Conservation (phyloP, 2,113 vertebrate species). For the Ceyx melanurus region DNA sequence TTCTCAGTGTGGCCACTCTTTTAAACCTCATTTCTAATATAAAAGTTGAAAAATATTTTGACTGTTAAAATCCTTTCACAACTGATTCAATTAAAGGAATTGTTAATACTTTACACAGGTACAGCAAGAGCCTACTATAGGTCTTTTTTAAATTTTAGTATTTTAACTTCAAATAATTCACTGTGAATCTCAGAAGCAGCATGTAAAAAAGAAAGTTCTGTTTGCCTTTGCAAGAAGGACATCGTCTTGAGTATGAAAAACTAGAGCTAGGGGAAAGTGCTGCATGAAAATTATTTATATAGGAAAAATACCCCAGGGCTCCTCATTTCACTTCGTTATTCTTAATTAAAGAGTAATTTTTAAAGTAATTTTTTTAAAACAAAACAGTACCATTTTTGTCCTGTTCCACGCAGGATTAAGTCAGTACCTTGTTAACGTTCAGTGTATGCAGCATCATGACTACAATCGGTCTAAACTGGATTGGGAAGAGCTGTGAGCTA, state of each 20-base stretch:
- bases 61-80: background rate
- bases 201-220: background rate
- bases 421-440: accelerated
- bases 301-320: background rate
- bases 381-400: background rate
- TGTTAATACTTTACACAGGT: constrained; percentile 45
- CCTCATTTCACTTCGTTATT: background rate
- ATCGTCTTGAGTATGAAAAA: background rate
- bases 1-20: background rate
- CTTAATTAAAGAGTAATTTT: background rate
- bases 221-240: background rate
- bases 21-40: background rate
- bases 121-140: background rate
- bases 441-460: background rate
- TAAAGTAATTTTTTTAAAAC: background rate
- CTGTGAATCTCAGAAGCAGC: background rate
- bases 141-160: background rate
- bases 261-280: background rate
- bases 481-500: background rate
- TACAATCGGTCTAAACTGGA: background rate
- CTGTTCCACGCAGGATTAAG: background rate
- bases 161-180: background rate
- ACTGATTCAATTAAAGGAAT: background rate
- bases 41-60: constrained; percentile 25
- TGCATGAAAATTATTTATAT: background rate